Percentiles rank a stretch among this genome's conserved stretches.
These are phyloP conservation scores for Chloromyia formosa DNA, from an alignment of 2,888 invertebrate genomes.

Conservation along the genomic window DNA sequence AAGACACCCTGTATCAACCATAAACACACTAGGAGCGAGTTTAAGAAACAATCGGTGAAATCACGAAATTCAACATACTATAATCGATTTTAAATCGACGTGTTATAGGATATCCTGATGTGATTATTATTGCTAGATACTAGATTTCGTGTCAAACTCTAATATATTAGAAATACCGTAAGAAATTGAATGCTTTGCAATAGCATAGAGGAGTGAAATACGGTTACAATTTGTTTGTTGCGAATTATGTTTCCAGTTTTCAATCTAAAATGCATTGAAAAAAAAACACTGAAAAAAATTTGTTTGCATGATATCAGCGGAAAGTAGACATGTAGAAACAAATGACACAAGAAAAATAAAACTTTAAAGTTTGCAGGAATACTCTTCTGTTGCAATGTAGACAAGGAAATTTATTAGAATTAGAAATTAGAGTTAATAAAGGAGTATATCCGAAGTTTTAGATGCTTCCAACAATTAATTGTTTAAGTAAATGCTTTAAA, in stretches of 20 bases:
- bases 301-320: too few species aligned
- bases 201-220: background rate
- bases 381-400: too few species aligned
- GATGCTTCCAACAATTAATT: too few species aligned
- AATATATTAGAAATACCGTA: conserved; percentile 23
- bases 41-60: conserved; percentile 19
- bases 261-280: conserved; percentile 2
- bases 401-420: too few species aligned
- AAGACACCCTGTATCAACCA: too few species aligned
- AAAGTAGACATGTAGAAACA: background rate
- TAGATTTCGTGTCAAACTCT: conserved; percentile 43
- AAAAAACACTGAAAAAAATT: too few species aligned
- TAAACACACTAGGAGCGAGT: background rate
- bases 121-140: conserved; percentile 45
- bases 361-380: too few species aligned
- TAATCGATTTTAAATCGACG: conserved; percentile 46
- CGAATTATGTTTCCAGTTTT: too few species aligned
- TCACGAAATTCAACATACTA: conserved; percentile 20
- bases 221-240: background rate
- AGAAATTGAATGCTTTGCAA: background rate
- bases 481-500: too few species aligned
- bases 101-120: conserved; percentile 42
- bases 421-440: too few species aligned
- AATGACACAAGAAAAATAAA: too few species aligned
- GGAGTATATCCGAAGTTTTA: too few species aligned